These are phyloP conservation scores for Anadara kagoshimensis DNA, from an alignment of 1,140 invertebrate species.

Conservation along the genomic window DNA sequence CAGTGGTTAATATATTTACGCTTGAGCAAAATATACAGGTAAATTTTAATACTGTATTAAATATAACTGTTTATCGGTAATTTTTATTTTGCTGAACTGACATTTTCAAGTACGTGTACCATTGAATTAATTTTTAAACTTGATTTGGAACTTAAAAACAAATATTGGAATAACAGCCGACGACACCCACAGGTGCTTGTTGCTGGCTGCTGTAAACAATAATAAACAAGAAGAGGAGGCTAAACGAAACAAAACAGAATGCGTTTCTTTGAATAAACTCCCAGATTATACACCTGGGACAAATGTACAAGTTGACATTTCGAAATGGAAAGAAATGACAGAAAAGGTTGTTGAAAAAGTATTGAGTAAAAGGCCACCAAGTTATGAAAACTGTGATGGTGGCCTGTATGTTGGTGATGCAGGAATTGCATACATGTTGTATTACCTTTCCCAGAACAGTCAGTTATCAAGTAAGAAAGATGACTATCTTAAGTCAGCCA, in stretches of 20 bases:
- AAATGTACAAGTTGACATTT: conserved; percentile 46
- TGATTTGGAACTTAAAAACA: too few species aligned
- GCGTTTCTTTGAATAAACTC: conserved; percentile 66
- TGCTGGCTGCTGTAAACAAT: too few species aligned
- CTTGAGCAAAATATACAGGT: too few species aligned
- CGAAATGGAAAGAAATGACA: conserved; percentile 53
- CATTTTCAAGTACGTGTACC: too few species aligned
- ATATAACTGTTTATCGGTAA: too few species aligned
- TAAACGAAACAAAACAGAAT: conserved; percentile 10
- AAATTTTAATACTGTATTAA: too few species aligned
- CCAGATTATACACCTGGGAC: conserved; percentile 56
- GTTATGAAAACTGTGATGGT: conserved; percentile 70
- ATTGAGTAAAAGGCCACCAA: conserved; percentile 49
- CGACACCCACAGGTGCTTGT: too few species aligned
- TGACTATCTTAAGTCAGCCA: conserved; percentile 63
- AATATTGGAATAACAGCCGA: too few species aligned
- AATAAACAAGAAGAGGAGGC: too few species aligned
- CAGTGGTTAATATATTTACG: too few species aligned
- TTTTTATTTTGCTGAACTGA: too few species aligned
- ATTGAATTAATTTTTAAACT: too few species aligned
- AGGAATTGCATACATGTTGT: conserved; percentile 75
- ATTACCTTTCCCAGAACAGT: conserved; percentile 68
- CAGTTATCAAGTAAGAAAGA: conserved; percentile 57
- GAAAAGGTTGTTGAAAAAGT: conserved; percentile 49
- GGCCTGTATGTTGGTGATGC: conserved; percentile 75